Evolutionary conservation across 2,888 invertebrate species (phyloP).

Genomic region (Caenorhabditis macrosperma): DNA sequence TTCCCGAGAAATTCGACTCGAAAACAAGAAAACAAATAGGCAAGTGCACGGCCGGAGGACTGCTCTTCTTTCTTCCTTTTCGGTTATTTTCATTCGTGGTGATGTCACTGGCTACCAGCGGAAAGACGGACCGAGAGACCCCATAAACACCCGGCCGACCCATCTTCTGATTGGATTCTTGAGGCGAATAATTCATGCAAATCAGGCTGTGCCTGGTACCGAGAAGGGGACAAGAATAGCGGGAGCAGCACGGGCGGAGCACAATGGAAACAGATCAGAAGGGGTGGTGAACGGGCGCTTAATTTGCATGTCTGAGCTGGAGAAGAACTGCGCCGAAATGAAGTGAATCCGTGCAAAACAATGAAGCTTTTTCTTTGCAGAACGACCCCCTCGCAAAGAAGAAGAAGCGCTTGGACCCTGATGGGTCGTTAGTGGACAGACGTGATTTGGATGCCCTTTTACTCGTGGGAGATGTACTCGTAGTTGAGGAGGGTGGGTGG

Average conservation of each 20-base stretch:
- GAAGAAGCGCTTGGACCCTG: background rate
- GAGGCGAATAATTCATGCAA: slow-evolving; percentile 8
- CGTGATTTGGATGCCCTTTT: background rate
- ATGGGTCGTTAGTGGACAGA: background rate
- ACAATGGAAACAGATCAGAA: background rate
- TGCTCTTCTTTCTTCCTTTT: background rate
- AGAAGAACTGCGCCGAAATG: background rate
- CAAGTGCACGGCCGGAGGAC: background rate
- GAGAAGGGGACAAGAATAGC: background rate
- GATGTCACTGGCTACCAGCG: background rate
- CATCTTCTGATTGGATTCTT: slow-evolving; percentile 3
- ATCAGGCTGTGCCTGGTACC: slow-evolving; percentile 5
- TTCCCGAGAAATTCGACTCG: background rate
- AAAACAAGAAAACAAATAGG: background rate
- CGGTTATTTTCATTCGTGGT: background rate
- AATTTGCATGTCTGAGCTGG: slow-evolving; percentile 17
- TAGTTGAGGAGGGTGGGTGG: background rate
- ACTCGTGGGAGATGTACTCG: background rate
- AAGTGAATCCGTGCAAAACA: background rate
- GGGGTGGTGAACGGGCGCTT: background rate
- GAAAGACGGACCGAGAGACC: background rate
- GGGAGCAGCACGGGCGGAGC: background rate
- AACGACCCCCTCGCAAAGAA: background rate
- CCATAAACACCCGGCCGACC: background rate
- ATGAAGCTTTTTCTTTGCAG: background rate